phyloP scores from a whole-genome alignment of 2,797 vertebrate species.

The Tamandua tetradactyla region DNA sequence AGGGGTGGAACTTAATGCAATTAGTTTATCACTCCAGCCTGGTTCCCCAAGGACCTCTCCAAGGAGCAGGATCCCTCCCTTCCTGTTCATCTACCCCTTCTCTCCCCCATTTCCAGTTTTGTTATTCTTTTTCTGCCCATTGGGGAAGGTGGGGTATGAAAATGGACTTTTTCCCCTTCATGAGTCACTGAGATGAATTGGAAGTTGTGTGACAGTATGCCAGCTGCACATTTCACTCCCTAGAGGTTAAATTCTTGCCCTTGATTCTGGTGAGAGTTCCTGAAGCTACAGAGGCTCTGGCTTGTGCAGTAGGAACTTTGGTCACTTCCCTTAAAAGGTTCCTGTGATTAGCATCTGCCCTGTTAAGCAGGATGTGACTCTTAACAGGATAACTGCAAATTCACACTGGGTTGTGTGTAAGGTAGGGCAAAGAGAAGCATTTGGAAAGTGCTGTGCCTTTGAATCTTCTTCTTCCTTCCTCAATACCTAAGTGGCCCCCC shows the following conservation, averaged over 20 bases:
- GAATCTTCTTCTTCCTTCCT: not conserved
- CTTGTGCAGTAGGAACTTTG: slow-evolving; percentile 32
- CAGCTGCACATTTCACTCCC: not conserved
- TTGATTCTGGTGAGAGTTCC: not conserved
- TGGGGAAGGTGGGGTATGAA: not conserved
- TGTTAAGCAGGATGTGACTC: not conserved
- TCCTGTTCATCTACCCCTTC: not conserved
- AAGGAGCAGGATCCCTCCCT: not conserved
- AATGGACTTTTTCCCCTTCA: not conserved
- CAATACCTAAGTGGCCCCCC: not conserved
- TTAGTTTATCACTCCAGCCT: not conserved
- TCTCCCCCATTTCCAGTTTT: not conserved
- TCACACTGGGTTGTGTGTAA: not conserved
- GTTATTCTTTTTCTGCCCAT: not conserved
- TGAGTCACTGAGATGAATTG: not conserved
- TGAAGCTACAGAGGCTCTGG: not conserved
- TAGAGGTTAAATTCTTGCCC: not conserved
- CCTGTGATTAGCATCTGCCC: not conserved
- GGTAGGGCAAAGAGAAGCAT: not conserved
- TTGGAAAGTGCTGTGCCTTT: not conserved
- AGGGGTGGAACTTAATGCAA: not conserved
- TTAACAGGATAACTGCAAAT: not conserved
- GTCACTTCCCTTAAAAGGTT: not conserved
- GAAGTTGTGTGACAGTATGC: not conserved
- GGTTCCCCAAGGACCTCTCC: not conserved